A percentile compares a stretch with the other conserved stretches of the same genome.
These are phyloP conservation scores for Pterostichus madidus DNA, from an alignment of 2,888 invertebrate species.

Conservation along the genomic window DNA sequence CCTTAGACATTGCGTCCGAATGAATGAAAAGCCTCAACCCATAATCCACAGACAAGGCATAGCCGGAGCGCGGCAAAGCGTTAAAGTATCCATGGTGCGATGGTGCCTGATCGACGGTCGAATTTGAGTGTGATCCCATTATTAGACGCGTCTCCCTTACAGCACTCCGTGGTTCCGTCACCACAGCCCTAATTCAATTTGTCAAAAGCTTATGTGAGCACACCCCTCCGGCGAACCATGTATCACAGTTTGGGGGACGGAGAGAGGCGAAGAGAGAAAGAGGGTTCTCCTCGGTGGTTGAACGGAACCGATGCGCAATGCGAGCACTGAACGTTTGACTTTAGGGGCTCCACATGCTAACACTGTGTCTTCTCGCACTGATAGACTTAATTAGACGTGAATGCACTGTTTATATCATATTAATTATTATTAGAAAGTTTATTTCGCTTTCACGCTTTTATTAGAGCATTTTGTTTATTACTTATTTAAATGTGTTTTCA, in stretches of 20 bases:
- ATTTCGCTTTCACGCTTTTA: not conserved
- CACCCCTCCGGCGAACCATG: slow-evolving; percentile 70
- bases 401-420: slow-evolving; percentile 57
- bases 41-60: too few relatives aligned
- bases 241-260: slow-evolving; percentile 54
- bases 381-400: slow-evolving; percentile 55
- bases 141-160: slow-evolving; percentile 62
- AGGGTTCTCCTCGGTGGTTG: slow-evolving; percentile 6
- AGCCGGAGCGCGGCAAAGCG: not conserved
- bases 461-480: not conserved
- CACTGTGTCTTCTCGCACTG: not conserved
- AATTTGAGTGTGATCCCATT: slow-evolving; percentile 66
- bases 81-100: slow-evolving; percentile 30
- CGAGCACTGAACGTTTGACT: slow-evolving; percentile 30
- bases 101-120: slow-evolving; percentile 58
- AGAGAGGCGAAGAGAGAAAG: not conserved
- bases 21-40: too few relatives aligned
- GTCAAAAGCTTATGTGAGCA: slow-evolving; percentile 78
- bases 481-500: not conserved
- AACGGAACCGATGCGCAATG: slow-evolving; percentile 27
- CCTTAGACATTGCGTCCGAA: too few relatives aligned
- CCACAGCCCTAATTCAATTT: slow-evolving; percentile 78
- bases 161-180: slow-evolving; percentile 71
- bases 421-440: slow-evolving; percentile 25
- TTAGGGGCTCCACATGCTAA: slow-evolving; percentile 22